Evolutionary conservation across 2,888 invertebrate species (phyloP).

Genomic region (Heliconius erato): DNA sequence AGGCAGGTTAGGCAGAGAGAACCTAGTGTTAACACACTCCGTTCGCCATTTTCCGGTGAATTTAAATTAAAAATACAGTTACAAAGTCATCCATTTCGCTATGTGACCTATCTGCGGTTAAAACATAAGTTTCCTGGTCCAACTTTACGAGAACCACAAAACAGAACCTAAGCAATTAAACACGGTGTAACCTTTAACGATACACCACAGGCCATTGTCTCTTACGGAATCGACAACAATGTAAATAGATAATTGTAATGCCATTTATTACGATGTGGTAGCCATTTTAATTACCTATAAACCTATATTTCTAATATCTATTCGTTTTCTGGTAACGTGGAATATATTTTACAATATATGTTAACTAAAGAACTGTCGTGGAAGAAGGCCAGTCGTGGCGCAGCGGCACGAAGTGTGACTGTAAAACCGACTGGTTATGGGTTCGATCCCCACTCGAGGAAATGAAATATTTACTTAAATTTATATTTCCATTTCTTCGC

Average conservation of each 20-base stretch:
- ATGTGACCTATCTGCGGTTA: constrained; percentile 79
- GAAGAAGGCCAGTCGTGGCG: too few relatives aligned
- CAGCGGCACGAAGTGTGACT: too few relatives aligned
- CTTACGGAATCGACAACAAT: constrained; percentile 67
- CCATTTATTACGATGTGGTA: constrained; percentile 27
- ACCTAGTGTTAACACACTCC: background rate
- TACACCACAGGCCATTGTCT: constrained; percentile 74
- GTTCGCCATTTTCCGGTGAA: too few relatives aligned
- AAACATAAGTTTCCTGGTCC: constrained; percentile 77
- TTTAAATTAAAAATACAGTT: constrained; percentile 46
- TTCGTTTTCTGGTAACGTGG: background rate
- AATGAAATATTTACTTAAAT: too few relatives aligned
- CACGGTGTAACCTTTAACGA: constrained; percentile 75
- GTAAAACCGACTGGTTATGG: too few relatives aligned
- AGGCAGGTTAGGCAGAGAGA: background rate
- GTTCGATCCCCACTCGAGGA: too few relatives aligned
- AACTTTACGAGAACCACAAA: constrained; percentile 62
- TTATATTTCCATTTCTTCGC: too few relatives aligned
- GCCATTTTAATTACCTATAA: constrained; percentile 36
- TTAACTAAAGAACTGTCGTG: background rate
- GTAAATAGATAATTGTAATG: constrained; percentile 57
- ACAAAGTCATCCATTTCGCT: constrained; percentile 53
- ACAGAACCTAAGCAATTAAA: constrained; percentile 74
- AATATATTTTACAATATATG: background rate
- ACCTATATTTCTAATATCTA: constrained; percentile 35